These are phyloP conservation scores for Catamblyrhynchus diadema DNA, from an alignment of 2,797 vertebrate species.

Conservation along the genomic window DNA sequence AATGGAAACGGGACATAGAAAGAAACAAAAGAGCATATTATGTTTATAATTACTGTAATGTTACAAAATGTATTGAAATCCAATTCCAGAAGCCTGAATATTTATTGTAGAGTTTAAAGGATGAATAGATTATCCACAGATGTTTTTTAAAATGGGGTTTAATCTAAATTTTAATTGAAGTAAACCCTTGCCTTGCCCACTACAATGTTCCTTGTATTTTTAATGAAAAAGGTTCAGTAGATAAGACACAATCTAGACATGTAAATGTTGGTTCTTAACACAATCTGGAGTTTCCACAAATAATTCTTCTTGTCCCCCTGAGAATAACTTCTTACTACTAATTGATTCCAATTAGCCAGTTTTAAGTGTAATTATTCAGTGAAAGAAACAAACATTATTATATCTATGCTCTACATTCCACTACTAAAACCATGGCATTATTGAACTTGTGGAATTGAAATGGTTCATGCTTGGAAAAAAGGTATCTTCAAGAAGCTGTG, in stretches of 20 bases:
- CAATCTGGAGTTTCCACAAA: not conserved
- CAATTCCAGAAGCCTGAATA: not conserved
- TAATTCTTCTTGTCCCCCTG: not conserved
- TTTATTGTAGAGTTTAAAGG: not conserved
- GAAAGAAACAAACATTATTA: slow-evolving; percentile 18
- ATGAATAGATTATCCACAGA: not conserved
- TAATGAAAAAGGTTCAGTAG: not conserved
- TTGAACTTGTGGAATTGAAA: slow-evolving; percentile 2
- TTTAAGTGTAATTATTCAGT: slow-evolving; percentile 44
- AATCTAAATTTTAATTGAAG: not conserved
- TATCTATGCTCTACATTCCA: not conserved
- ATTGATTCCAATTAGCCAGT: slow-evolving; percentile 41
- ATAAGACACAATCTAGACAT: not conserved
- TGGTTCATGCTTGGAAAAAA: not conserved
- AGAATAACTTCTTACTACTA: slow-evolving; percentile 28
- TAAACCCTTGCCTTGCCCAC: not conserved
- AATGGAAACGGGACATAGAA: not conserved
- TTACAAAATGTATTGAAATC: not conserved
- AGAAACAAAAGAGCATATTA: not conserved
- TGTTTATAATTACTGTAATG: not conserved
- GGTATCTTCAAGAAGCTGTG: not conserved
- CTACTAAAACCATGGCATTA: not conserved
- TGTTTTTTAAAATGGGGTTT: not conserved
- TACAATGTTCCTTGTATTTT: not conserved
- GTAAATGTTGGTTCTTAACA: not conserved